Base-by-base conservation (phyloP, 23 tunicate genomes). In the Diplosoma virens region DNA sequence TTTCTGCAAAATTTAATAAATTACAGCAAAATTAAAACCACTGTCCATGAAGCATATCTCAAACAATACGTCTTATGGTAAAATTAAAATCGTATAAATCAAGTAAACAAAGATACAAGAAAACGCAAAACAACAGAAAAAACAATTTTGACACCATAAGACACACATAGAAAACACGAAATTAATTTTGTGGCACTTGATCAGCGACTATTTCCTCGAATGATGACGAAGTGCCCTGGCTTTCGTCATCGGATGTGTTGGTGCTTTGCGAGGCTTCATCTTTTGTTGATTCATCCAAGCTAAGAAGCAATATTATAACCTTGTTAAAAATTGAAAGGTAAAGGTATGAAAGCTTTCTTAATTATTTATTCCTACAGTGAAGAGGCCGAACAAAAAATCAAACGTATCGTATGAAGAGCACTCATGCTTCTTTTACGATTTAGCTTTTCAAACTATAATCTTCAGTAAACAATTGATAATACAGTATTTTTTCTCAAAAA, bases 191-290 rank as follows among this genome's bases (percentile, higher is more conserved):
- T 18, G 23, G 23, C 7, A 18, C 25, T 67, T 67, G 74, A 2
- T 67, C 74, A 23, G 74, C 74, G 5, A 37, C 6, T n/a, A 67
- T 67, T 67, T 35, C 74, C 21, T 67, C 74, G 36, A 67, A 67
- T n/a, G 74, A 67, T 9, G 74, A 67, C 21, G 74, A 11, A 11
- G 74, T 67, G 7, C 74, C 74, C 26, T 67, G 74, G 21, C 74
- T 67, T 67, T 67, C 74, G 11, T 67, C 74, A 16, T 67, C 74
- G 20, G 70, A 25, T 7, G 52, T 34, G 21, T 67, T 37, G 35
- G 50, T 52, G 17, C 3, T 37, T 6, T 11, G 52, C 17, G 74
- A 35, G 20, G 7, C 74, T 5, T 67, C 52, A 11, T 67, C 74
- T 34, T 27, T 6, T 27, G 18, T 4, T 4, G 50, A 2, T 67